These are phyloP conservation scores for Ladona fulva DNA, from an alignment of 1,140 invertebrate genomes.

Conservation along the genomic window DNA sequence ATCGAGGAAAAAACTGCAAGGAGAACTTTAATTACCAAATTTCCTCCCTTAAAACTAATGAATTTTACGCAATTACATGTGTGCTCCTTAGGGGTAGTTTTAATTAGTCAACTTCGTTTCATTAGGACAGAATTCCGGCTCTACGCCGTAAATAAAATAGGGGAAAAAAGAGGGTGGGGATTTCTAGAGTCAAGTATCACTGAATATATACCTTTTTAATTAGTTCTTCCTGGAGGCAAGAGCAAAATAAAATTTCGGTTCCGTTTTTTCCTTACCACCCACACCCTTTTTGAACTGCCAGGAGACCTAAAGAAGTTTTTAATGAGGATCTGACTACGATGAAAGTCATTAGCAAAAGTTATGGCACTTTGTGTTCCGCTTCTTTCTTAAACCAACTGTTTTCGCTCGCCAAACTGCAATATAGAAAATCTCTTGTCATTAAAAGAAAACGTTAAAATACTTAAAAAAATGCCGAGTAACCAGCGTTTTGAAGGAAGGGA, in stretches of 20 bases:
- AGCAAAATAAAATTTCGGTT: not conserved
- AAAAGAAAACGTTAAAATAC: not conserved
- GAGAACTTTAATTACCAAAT: too few species aligned
- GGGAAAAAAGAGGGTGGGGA: not conserved
- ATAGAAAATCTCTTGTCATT: slow-evolving; percentile 10
- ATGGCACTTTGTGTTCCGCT: not conserved
- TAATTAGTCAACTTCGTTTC: slow-evolving; percentile 7
- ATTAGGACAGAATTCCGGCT: not conserved
- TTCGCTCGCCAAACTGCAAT: slow-evolving; percentile 4
- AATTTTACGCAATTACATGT: not conserved
- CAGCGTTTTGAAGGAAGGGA: not conserved
- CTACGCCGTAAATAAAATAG: not conserved
- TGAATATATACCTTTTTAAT: slow-evolving; percentile 5
- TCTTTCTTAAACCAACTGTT: not conserved
- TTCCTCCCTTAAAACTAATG: not conserved
- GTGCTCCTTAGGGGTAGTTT: not conserved
- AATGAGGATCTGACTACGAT: not conserved
- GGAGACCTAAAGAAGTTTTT: slow-evolving; percentile 9
- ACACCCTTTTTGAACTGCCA: not conserved
- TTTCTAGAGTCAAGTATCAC: slow-evolving; percentile 5
- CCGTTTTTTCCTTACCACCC: not conserved
- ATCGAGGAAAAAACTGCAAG: too few species aligned
- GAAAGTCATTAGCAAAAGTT: slow-evolving; percentile 10
- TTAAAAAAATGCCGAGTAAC: not conserved
- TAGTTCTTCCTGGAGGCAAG: not conserved